Evolutionary conservation across 2,888 invertebrate species (phyloP).

Genomic region (Papilio gigon): DNA sequence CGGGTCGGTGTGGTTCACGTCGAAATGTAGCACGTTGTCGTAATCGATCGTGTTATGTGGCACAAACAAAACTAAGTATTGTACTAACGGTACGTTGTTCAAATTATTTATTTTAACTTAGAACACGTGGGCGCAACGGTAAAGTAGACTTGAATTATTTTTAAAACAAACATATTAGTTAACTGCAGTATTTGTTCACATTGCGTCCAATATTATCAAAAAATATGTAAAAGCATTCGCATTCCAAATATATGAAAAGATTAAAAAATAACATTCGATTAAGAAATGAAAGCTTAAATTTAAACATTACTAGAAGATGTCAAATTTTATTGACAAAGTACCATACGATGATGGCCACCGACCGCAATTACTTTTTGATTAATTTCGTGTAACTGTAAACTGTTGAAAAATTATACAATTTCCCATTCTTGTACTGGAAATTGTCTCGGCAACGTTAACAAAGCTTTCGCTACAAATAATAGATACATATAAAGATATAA

Average conservation of each 20-base stretch:
- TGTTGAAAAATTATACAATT: not conserved
- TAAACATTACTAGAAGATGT: not conserved
- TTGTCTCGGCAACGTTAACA: too few relatives aligned
- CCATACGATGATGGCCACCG: not conserved
- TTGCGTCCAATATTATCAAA: not conserved
- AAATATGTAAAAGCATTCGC: not conserved
- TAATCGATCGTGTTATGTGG: constrained; percentile 31
- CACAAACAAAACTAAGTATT: constrained; percentile 21
- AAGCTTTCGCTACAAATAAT: not conserved
- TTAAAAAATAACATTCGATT: not conserved
- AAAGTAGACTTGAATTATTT: constrained; percentile 7
- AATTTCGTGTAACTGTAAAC: not conserved
- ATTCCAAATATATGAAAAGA: not conserved
- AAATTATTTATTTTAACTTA: constrained; percentile 22
- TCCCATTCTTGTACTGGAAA: too few relatives aligned
- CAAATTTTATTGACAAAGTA: not conserved
- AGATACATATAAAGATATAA: constrained; percentile 5
- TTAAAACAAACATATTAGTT: not conserved
- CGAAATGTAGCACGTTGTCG: constrained; percentile 22
- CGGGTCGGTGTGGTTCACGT: constrained; percentile 21
- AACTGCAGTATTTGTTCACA: not conserved
- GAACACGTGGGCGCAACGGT: constrained; percentile 31
- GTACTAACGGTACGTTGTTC: constrained; percentile 12
- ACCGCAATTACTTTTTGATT: not conserved
- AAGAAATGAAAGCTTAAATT: not conserved